Conservation (phyloP, 53 echinoderm and acorn worm genomes). For the Zoroaster sp. region DNA sequence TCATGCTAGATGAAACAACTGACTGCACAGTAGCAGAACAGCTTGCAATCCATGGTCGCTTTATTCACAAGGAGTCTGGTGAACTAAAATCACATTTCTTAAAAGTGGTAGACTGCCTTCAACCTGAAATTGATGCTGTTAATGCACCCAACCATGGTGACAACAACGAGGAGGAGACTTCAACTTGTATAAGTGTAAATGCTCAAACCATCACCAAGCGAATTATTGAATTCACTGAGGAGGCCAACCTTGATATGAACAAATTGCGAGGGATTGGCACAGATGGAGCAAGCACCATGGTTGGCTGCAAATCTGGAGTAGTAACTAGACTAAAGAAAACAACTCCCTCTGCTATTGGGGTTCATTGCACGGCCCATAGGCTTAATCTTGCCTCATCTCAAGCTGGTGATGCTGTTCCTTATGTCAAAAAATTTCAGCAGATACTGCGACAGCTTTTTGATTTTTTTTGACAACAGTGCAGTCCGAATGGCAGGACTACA, state of each 20-base stretch:
- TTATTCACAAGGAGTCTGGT: slow-evolving; percentile 23
- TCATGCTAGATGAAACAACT: slow-evolving; percentile 57
- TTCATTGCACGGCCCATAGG: slow-evolving; percentile 64
- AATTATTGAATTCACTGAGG: slow-evolving; percentile 45
- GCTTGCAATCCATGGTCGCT: slow-evolving; percentile 31
- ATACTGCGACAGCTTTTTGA: slow-evolving; percentile 64
- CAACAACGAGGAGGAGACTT: neutral
- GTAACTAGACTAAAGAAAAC: slow-evolving; percentile 54
- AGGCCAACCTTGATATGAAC: slow-evolving; percentile 44
- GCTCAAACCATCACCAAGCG: slow-evolving; percentile 66
- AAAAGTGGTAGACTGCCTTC: slow-evolving; percentile 51
- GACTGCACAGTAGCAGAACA: slow-evolving; percentile 47
- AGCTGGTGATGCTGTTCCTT: slow-evolving; percentile 58
- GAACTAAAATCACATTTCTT: slow-evolving; percentile 37
- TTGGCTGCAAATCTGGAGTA: slow-evolving; percentile 52
- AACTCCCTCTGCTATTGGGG: slow-evolving; percentile 57
- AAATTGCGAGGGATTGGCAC: slow-evolving; percentile 62
- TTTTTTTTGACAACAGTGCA: slow-evolving; percentile 61
- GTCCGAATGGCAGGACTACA: slow-evolving; percentile 52
- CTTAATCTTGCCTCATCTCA: slow-evolving; percentile 63
- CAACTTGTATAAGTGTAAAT: slow-evolving; percentile 50
- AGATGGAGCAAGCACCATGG: slow-evolving; percentile 64
- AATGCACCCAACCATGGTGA: neutral
- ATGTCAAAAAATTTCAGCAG: slow-evolving; percentile 44
- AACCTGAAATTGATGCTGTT: slow-evolving; percentile 37